These are phyloP conservation scores for Proterorhinus semilunaris DNA, from an alignment of 2,113 vertebrate species.

Conservation along the genomic window DNA sequence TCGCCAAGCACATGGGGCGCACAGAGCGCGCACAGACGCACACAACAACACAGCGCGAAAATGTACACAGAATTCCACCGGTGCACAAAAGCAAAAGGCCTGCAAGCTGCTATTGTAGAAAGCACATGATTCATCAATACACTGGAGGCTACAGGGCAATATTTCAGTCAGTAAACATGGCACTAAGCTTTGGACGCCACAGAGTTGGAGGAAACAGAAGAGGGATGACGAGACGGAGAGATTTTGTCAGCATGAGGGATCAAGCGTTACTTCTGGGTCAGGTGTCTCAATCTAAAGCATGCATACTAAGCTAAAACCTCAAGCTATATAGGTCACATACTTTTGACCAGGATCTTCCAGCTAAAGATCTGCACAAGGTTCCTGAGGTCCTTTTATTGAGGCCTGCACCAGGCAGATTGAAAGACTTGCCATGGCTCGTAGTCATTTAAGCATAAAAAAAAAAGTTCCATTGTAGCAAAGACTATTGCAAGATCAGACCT, in stretches of 20 bases:
- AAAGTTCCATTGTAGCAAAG: no score
- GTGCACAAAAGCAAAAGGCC: conserved; percentile 40
- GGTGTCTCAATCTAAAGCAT: no score
- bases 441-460: no score
- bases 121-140: conserved; percentile 25
- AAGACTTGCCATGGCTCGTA: no score
- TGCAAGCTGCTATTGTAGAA: conserved; percentile 12
- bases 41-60: conserved; percentile 28
- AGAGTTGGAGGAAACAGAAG: background rate
- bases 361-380: no score
- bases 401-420: no score
- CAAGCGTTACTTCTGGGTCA: no score
- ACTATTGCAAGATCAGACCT: no score
- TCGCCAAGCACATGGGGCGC: conserved; percentile 53
- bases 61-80: conserved; percentile 27
- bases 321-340: no score
- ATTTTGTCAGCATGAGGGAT: background rate
- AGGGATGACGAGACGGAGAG: background rate
- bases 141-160: conserved; percentile 16
- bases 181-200: conserved; percentile 17
- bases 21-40: conserved; percentile 21
- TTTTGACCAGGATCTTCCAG: no score
- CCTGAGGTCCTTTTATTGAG: no score
- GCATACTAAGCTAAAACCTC: no score
- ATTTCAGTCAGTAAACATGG: conserved; percentile 27